Base-by-base conservation (phyloP, 2,113 vertebrate species). In the Nestor notabilis region DNA sequence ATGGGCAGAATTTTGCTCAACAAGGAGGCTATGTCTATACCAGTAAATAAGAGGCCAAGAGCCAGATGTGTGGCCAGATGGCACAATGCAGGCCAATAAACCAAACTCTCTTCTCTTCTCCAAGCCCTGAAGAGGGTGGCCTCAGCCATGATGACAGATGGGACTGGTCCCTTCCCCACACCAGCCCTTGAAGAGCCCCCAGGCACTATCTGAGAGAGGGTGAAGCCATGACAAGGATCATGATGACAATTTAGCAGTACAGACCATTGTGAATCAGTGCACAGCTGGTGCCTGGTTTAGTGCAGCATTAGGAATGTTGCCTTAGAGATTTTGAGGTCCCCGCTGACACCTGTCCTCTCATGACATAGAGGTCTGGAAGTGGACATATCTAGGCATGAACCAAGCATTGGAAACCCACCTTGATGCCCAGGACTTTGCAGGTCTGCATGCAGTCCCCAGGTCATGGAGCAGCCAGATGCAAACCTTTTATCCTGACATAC, bases 81-180 rank as follows among this genome's bases (percentile, higher is more conserved):
- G 39, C 68, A 47, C 0, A 2, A 76, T 33, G 43, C 31, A 79
- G 43, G 17, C 50, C 82, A 39, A 39, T 27, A 90, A 94, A 91
- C n/a, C 47, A 71, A 93, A 41, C 5, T 58, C 64, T 39, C 64
- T 78, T 19, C 80, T 82, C 12, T 46, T 37, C 21, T 90, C 78
- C 85, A 96, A 87, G 29, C 19, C 9, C 61, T 46, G 39, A 16
- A 6, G 80, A 77, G 80, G 75, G 75, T 94, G 78, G 78, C 18
- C 85, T 92, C 66, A 76, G 39, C 78, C 75, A 39, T 56, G 75
- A 78, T 87, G 85, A 92, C 78, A 94, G 39, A 84, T 93, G 65
- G 47, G 72, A 37, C 81, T 23, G 46, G 31, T 89, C 65, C 37
- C 37, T 93, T 55, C 41, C 78, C 77, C 70, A 72, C 1, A 10